phyloP scores from a whole-genome alignment of 2,113 vertebrate species.

The Pionites leucogaster region DNA sequence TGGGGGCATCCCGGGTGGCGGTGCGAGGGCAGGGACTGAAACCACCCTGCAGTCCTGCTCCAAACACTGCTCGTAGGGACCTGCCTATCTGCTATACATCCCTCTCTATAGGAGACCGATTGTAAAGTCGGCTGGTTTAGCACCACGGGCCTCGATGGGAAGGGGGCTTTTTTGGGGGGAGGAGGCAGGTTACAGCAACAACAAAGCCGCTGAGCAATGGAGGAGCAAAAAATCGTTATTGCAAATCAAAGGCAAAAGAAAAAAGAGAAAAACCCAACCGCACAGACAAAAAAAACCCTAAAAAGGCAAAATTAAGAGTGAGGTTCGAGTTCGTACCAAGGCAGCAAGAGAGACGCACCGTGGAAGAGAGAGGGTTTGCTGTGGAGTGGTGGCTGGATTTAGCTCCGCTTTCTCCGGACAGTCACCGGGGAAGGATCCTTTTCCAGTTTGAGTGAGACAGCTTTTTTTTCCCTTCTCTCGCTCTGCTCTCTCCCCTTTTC shows the following conservation, averaged over 20 bases:
- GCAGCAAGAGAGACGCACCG: conserved; percentile 65
- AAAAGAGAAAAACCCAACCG: neutral
- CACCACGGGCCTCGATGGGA: neutral
- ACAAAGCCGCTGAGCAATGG: conserved; percentile 49
- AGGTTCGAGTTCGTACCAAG: conserved; percentile 69
- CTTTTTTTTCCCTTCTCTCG: conserved; percentile 57
- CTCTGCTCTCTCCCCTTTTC: conserved; percentile 65
- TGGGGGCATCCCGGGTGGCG: neutral
- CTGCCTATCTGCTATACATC: neutral
- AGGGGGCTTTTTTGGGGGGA: neutral
- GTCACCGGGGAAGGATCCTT: conserved; percentile 67
- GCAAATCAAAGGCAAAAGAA: conserved; percentile 52
- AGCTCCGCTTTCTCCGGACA: conserved; percentile 71
- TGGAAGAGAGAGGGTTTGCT: conserved; percentile 63
- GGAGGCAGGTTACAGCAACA: conserved; percentile 11
- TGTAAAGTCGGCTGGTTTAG: neutral
- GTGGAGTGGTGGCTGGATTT: conserved; percentile 64
- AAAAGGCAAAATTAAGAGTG: conserved; percentile 40
- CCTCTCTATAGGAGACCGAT: neutral
- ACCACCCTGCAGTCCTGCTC: neutral
- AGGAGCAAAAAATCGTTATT: conserved; percentile 38
- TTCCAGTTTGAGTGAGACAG: conserved; percentile 71
- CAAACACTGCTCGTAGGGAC: neutral
- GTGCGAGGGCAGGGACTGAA: neutral
- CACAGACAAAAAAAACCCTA: neutral